These are phyloP conservation scores for Yponomeuta cagnagella DNA, from an alignment of 2,888 invertebrate genomes.

Conservation along the genomic window DNA sequence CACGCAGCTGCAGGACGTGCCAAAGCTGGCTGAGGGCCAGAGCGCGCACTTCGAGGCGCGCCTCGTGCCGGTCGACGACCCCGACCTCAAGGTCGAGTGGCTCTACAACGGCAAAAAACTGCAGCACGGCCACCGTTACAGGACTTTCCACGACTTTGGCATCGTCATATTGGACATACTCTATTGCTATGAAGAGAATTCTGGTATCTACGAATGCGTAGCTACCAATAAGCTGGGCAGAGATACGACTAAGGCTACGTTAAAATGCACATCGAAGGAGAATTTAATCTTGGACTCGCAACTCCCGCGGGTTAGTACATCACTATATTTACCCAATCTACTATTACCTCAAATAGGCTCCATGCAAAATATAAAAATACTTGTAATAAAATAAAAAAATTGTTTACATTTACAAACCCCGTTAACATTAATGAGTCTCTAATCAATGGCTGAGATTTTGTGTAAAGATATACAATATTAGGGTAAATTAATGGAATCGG, in stretches of 20 bases:
- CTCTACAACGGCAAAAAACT: conserved; percentile 94
- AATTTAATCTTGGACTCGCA: conserved; percentile 94
- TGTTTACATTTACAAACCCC: no score
- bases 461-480: not conserved
- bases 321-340: no score
- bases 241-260: conserved; percentile 91
- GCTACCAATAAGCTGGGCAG: conserved; percentile 95
- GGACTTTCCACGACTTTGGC: conserved; percentile 98
- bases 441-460: no score
- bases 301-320: conserved; percentile 83
- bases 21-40: conserved; percentile 94
- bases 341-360: no score
- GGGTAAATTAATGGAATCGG: not conserved
- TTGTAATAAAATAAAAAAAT: no score
- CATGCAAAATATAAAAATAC: no score
- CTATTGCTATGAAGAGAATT: conserved; percentile 94
- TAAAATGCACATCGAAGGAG: conserved; percentile 92
- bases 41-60: conserved; percentile 96
- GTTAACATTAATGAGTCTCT: no score
- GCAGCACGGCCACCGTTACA: conserved; percentile 95
- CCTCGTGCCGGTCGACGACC: conserved; percentile 95
- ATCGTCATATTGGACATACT: conserved; percentile 96
- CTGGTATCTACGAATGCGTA: conserved; percentile 96
- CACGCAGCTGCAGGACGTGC: conserved; percentile 89
- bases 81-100: conserved; percentile 96